Conservation (phyloP, 1,140 invertebrate genomes). For the Aphidius ervi region DNA sequence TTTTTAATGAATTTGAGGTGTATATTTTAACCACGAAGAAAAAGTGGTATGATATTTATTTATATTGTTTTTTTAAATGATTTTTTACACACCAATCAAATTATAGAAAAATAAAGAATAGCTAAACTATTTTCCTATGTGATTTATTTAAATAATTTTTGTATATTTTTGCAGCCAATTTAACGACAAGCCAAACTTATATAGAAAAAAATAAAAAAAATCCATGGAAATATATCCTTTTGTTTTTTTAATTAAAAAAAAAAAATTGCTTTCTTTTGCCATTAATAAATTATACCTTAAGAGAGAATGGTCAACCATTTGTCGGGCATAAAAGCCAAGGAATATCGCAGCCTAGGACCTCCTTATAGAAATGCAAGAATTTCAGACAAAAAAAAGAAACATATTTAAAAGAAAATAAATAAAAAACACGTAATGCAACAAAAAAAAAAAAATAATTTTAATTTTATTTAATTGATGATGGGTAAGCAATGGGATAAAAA, state of each 20-base stretch:
- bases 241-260: neutral
- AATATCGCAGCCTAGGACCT: conserved; percentile 9
- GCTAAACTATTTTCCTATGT: too few relatives aligned
- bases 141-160: too few relatives aligned
- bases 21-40: conserved; percentile 6
- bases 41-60: conserved; percentile 7
- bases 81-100: neutral
- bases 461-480: too few relatives aligned
- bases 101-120: neutral
- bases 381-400: conserved; percentile 12
- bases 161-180: conserved; percentile 3
- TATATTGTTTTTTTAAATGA: neutral
- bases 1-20: neutral
- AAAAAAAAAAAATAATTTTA: too few relatives aligned
- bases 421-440: too few relatives aligned
- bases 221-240: neutral
- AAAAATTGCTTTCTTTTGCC: neutral
- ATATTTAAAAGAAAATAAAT: too few relatives aligned
- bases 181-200: conserved; percentile 5
- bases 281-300: conserved; percentile 8
- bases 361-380: conserved; percentile 8
- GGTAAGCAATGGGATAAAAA: too few relatives aligned
- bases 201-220: neutral
- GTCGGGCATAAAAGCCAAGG: conserved; percentile 9
- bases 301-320: conserved; percentile 6